phyloP scores from a whole-genome alignment of 2,888 invertebrate species.

The Hydrotaea cyrtoneurina region DNA sequence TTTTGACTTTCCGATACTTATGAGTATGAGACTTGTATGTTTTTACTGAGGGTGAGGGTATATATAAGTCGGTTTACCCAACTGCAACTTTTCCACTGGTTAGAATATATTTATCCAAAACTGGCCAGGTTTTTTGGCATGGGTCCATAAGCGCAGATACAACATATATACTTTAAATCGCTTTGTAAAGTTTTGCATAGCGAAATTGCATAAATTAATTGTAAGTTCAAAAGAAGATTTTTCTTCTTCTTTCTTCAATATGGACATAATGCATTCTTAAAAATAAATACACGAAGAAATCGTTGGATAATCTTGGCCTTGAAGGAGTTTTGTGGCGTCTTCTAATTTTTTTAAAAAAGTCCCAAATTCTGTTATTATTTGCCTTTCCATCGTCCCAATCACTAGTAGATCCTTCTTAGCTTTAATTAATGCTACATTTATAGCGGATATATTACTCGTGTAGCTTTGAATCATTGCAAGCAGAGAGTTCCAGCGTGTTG shows the following conservation, averaged over 20 bases:
- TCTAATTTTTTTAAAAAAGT: slow-evolving; percentile 23
- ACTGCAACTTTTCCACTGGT: too few species aligned
- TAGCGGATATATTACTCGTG: neutral
- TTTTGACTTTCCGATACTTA: too few species aligned
- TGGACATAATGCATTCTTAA: neutral
- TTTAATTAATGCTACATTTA: slow-evolving; percentile 8
- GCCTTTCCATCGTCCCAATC: slow-evolving; percentile 31
- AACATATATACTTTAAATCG: slow-evolving; percentile 3
- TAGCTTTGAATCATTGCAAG: slow-evolving; percentile 22
- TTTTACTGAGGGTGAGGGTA: too few species aligned
- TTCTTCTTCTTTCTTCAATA: slow-evolving; percentile 9
- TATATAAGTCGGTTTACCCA: too few species aligned
- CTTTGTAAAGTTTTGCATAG: neutral
- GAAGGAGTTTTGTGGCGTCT: slow-evolving; percentile 7
- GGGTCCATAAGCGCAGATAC: neutral
- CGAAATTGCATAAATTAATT: slow-evolving; percentile 15
- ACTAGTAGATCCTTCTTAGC: neutral
- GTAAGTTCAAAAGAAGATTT: neutral
- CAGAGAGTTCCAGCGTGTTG: too few species aligned
- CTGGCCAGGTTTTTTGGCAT: slow-evolving; percentile 11
- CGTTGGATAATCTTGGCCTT: slow-evolving; percentile 11
- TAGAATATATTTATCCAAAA: slow-evolving; percentile 4
- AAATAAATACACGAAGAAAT: slow-evolving; percentile 24
- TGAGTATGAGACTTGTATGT: too few species aligned
- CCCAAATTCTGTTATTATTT: slow-evolving; percentile 24